Base-by-base conservation (phyloP, 2,113 vertebrate species). In the Crotophaga sulcirostris region DNA sequence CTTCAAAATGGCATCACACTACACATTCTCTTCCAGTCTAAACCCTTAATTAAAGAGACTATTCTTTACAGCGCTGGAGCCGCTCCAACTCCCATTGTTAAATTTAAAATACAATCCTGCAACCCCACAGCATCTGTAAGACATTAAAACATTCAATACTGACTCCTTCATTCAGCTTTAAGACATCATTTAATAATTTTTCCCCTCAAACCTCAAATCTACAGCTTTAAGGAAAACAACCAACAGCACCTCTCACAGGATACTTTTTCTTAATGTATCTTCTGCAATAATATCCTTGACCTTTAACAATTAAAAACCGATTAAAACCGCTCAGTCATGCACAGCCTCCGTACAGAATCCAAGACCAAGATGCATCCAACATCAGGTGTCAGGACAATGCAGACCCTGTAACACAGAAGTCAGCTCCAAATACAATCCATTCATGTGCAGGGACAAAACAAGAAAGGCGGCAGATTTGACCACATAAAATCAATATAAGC, bases 21-120 rank as follows among this genome's bases (percentile, higher is more conserved):
- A 76, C 88, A 85, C 83, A 64, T 3, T 9, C 64, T 91, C 59
- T 25, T 79, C 83, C 91, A 91, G 90, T 84, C 80, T 89, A 87
- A 93, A 89, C 89, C 78, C 84, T 89, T 93, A 94, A 97, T 94
- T 94, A 94, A 93, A 89, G 84, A 42, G 81, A 16, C 94, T 81
- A 78, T 97, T 95, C 92, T 96, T 91, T 86, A 92, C 64, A 51
- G 59, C 2, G 13, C 84, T 96, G 96, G 95, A 97, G 74, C 60
- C 2, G 10, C 85, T 97, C 95, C 96, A 97, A 47, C 54, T 94
- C 62, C 92, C 94, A 94, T 93, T 96, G 96, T 96, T 93, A 94
- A 78, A 95, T 77, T 81, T 89, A 85, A 97, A 95, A 89, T 85
- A 86, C 94, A 94, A 85, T 74, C 52, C 89, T 63, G 88, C 91